Base-by-base conservation (phyloP, 1,140 invertebrate species). In the Phymorhynchus buccinoides region DNA sequence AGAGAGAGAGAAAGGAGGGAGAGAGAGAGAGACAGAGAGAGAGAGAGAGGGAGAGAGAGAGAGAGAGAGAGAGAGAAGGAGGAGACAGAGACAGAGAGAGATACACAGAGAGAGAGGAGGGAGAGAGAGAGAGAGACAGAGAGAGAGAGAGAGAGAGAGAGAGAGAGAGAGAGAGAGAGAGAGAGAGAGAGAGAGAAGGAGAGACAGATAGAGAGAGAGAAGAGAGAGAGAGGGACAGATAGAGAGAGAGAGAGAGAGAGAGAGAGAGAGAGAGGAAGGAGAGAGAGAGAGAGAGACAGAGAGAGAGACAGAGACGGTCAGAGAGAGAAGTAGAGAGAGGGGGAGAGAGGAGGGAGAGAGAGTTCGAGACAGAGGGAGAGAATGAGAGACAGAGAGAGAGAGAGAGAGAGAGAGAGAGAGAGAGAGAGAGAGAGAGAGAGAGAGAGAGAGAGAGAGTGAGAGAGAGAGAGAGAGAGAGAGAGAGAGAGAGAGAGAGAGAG, bases 71-170 rank as follows among this genome's bases (percentile, higher is more conserved):
- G 66, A 75, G 3, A 39, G 30, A 4, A 7, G 41, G 12, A 42
- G 42, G 6, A 32, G 42, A 41, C 16, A 14, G n/a, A n/a, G n/a
- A n/a, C n/a, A n/a, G n/a, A n/a, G n/a, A n/a, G n/a, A n/a, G n/a
- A n/a, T n/a, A n/a, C n/a, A n/a, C n/a, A n/a, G n/a, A n/a, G n/a
- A n/a, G n/a, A n/a, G n/a, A n/a, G n/a, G n/a, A n/a, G n/a, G 42
- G 83, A 84, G 37, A 35, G 73, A 73, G 41, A 1, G 39, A 37
- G 41, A 48, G 32, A 84, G 44, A 39, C n/a, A 44, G 30, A 84
- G 42, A 42, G 41, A 37, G 35, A 48, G 52, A 37, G 3, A 48
- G 62, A 27, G 30, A 37, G 9, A 9, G 41, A 77, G 35, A 48
- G 32, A 0, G 66, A 7, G 14, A 56, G 48, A n/a, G 73, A 44